Evolutionary conservation across 2,113 vertebrate genomes (phyloP).

Genomic region (Pelobates fuscus): DNA sequence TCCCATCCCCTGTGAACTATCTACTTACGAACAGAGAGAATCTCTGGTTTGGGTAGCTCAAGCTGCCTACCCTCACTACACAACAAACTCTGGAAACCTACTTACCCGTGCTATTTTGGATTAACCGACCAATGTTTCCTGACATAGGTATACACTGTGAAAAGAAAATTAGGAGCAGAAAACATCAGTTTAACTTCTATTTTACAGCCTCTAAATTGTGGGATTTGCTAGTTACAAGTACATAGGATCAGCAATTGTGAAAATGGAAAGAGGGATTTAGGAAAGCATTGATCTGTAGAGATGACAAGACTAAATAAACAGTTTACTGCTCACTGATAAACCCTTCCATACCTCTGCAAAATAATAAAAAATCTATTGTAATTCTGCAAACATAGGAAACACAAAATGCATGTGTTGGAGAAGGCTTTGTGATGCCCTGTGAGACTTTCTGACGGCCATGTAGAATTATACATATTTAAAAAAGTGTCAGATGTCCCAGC

Average conservation of each 20-base stretch:
- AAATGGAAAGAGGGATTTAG: conserved; percentile 61
- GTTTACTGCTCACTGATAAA: conserved; percentile 53
- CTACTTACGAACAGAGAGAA: no score
- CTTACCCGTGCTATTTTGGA: no score
- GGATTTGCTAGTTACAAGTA: conserved; percentile 20
- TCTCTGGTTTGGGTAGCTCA: no score
- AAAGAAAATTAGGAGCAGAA: not conserved
- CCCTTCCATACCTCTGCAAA: conserved; percentile 55
- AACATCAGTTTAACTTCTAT: not conserved
- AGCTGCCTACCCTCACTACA: no score
- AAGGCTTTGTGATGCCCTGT: not conserved
- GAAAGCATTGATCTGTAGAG: conserved; percentile 54
- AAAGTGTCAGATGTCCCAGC: no score
- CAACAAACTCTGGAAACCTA: no score
- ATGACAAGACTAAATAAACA: conserved; percentile 60
- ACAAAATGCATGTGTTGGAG: conserved; percentile 1
- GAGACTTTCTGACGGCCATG: not conserved
- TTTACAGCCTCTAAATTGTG: not conserved
- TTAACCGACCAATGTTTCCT: no score
- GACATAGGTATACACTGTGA: no score
- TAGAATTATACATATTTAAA: not conserved
- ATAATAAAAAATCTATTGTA: conserved; percentile 34
- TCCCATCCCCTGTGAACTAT: no score
- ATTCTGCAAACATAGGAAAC: conserved; percentile 13
- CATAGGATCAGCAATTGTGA: conserved; percentile 54